Evolutionary conservation across 1,140 invertebrate species (phyloP).

Genomic region (Drosophila persimilis): DNA sequence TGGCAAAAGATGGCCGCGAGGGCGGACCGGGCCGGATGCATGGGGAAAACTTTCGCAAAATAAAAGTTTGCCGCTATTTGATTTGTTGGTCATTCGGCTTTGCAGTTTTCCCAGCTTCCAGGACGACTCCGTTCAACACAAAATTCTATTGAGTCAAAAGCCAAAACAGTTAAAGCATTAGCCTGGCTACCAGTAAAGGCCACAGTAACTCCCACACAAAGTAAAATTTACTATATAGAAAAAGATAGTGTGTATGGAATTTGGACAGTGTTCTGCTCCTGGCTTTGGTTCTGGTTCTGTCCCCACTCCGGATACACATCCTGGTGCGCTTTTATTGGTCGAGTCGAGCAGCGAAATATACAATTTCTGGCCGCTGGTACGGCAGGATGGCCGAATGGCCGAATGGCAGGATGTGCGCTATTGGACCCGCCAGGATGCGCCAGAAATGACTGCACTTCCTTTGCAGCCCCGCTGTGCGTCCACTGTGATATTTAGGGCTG

Average conservation of each 20-base stretch:
- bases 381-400: constrained; percentile 12
- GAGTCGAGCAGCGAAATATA: constrained; percentile 62
- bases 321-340: constrained; percentile 71
- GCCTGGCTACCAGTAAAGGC: constrained; percentile 10
- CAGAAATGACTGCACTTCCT: constrained; percentile 74
- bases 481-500: constrained; percentile 20
- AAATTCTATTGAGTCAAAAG: constrained; percentile 46
- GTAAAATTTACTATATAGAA: too few relatives aligned
- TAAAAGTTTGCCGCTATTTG: constrained; percentile 79
- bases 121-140: neutral
- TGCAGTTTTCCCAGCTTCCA: constrained; percentile 6
- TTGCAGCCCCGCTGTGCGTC: constrained; percentile 35
- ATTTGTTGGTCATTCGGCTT: constrained; percentile 66
- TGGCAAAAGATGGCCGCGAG: constrained; percentile 7
- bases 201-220: constrained; percentile 46
- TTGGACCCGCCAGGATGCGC: constrained; percentile 64
- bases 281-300: neutral
- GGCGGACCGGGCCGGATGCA: constrained; percentile 37
- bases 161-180: constrained; percentile 38
- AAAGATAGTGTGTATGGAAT: constrained; percentile 57
- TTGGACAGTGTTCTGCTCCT: constrained; percentile 49
- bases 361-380: constrained; percentile 61
- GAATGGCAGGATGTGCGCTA: constrained; percentile 38
- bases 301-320: constrained; percentile 41
- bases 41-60: constrained; percentile 72